Evolutionary conservation across 2,113 vertebrate genomes (phyloP).

Genomic region (Phalacrocorax brasilianus): DNA sequence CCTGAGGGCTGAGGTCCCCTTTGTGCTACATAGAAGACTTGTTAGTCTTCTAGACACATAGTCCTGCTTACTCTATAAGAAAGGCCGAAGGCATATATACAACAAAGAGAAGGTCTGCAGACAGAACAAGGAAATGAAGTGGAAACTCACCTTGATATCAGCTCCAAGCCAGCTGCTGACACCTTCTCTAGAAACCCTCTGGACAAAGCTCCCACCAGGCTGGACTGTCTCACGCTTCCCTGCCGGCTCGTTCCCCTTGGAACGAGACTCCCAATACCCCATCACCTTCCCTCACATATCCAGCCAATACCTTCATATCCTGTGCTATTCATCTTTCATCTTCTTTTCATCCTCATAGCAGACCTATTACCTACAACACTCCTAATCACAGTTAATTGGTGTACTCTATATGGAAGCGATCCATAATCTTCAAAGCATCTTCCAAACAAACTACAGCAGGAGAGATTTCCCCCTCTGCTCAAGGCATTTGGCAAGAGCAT

Average conservation of each 20-base stretch:
- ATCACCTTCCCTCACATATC: background rate
- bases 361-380: slow-evolving; percentile 22
- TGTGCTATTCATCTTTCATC: slow-evolving; percentile 47
- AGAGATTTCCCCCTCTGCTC: background rate
- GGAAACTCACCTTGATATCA: slow-evolving; percentile 29
- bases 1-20: background rate
- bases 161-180: background rate
- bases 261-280: background rate
- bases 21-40: background rate
- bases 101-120: background rate
- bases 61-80: background rate
- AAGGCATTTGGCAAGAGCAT: slow-evolving; percentile 31
- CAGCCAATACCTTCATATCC: slow-evolving; percentile 32
- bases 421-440: slow-evolving; percentile 57
- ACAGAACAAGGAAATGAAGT: background rate
- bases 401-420: slow-evolving; percentile 13
- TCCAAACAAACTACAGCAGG: slow-evolving; percentile 26
- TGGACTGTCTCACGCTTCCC: background rate
- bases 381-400: slow-evolving; percentile 58
- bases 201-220: background rate
- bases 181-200: background rate
- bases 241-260: background rate
- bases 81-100: background rate
- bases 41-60: background rate
- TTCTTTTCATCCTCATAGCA: slow-evolving; percentile 51